Conservation (phyloP, 2,888 invertebrate genomes). For the Panorpa germanica region DNA sequence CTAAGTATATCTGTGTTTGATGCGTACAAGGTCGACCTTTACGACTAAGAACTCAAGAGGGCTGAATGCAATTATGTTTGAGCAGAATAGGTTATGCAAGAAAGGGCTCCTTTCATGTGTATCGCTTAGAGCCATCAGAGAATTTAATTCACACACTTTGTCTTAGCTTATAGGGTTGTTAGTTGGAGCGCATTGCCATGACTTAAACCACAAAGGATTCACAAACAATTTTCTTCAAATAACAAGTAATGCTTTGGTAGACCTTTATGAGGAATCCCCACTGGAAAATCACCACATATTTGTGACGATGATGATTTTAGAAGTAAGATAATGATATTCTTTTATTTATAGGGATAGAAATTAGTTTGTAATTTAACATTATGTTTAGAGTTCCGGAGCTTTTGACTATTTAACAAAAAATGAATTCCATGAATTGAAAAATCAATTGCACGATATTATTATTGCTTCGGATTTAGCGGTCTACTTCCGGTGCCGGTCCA, state of each 20-base stretch:
- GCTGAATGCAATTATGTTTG: no score
- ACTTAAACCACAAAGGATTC: slow-evolving; percentile 39
- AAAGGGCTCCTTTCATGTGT: no score
- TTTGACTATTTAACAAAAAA: slow-evolving; percentile 23
- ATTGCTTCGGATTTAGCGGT: slow-evolving; percentile 36
- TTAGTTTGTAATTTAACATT: slow-evolving; percentile 14
- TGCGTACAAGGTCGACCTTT: no score
- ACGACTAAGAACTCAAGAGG: no score
- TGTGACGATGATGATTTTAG: slow-evolving; percentile 33
- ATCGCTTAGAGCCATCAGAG: no score
- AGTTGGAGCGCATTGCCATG: slow-evolving; percentile 37
- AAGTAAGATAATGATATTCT: slow-evolving; percentile 21
- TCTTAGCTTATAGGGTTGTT: slow-evolving; percentile 31
- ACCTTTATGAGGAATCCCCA: slow-evolving; percentile 34
- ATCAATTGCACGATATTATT: slow-evolving; percentile 34
- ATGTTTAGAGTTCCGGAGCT: slow-evolving; percentile 31
- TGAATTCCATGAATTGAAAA: slow-evolving; percentile 25
- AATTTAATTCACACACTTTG: slow-evolving; percentile 1
- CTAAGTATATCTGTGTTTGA: no score
- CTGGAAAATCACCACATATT: slow-evolving; percentile 40
- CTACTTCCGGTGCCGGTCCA: slow-evolving; percentile 32
- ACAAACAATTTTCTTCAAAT: slow-evolving; percentile 39
- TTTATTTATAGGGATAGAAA: slow-evolving; percentile 4
- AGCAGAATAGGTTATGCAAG: no score
- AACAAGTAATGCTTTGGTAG: slow-evolving; percentile 30